A percentile compares a stretch with the other conserved stretches of the same genome.
These are phyloP conservation scores for Oceanodroma leucorhoa DNA, from an alignment of 2,797 vertebrate species.

Conservation along the genomic window DNA sequence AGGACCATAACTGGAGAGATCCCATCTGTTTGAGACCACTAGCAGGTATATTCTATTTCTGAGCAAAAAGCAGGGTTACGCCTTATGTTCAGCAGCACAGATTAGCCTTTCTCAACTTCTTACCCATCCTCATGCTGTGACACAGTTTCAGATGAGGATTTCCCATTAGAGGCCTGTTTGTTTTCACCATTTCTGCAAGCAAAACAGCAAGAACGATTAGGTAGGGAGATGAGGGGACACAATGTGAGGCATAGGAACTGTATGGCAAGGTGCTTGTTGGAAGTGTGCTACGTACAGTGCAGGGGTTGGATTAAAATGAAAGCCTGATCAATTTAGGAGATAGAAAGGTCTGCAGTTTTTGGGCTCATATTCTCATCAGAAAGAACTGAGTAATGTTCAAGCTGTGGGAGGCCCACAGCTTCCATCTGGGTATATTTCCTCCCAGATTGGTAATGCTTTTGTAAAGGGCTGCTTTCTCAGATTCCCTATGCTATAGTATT, in stretches of 20 bases:
- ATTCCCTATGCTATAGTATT: background rate
- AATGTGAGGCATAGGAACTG: background rate
- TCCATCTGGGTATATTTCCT: background rate
- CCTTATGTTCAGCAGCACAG: background rate
- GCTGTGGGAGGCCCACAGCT: background rate
- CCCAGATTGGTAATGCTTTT: background rate
- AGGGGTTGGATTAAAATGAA: background rate
- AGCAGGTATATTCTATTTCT: background rate
- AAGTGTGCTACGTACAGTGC: accelerated
- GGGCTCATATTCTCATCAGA: background rate
- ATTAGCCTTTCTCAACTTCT: background rate
- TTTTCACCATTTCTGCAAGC: constrained; percentile 15
- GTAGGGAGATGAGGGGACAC: background rate
- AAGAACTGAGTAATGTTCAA: background rate
- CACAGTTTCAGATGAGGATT: background rate
- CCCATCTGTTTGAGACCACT: background rate
- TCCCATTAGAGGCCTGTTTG: background rate
- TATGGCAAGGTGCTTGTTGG: background rate
- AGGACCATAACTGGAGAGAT: background rate
- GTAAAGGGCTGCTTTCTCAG: background rate
- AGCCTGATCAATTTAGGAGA: background rate
- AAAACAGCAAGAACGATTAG: background rate
- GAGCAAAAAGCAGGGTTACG: background rate
- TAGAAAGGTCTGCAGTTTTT: background rate
- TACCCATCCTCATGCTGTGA: background rate